These are phyloP conservation scores for Pelosia muscerda DNA, from an alignment of 2,888 invertebrate genomes.

Conservation along the genomic window DNA sequence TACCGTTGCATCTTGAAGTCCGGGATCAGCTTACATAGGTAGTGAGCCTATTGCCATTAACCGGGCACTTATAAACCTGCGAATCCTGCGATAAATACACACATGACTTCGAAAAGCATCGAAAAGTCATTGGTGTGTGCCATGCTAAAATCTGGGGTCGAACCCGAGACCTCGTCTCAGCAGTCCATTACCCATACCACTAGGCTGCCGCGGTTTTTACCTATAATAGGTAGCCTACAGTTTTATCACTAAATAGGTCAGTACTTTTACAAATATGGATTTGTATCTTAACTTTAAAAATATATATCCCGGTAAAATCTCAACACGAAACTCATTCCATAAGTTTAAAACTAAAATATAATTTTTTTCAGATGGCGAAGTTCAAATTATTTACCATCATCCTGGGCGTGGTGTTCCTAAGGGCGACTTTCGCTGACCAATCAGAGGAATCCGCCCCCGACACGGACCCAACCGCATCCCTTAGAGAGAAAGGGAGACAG, in stretches of 20 bases:
- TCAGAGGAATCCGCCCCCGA: slow-evolving; percentile 54
- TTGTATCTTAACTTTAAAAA: background rate
- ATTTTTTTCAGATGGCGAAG: slow-evolving; percentile 61
- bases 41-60: no score
- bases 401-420: slow-evolving; percentile 68
- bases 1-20: no score
- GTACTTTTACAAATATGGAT: background rate
- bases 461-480: slow-evolving; percentile 61
- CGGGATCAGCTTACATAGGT: no score
- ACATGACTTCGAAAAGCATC: no score
- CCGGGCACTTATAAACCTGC: no score
- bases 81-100: no score
- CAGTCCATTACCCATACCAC: no score
- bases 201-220: no score
- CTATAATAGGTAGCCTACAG: no score
- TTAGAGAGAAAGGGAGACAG: slow-evolving; percentile 61
- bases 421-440: slow-evolving; percentile 64
- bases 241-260: background rate
- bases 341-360: slow-evolving; percentile 27
- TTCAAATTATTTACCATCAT: slow-evolving; percentile 66
- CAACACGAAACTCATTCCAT: slow-evolving; percentile 18
- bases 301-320: background rate
- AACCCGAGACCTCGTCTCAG: no score
- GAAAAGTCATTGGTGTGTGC: no score
- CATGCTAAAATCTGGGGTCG: no score